Conservation (phyloP, 2,797 vertebrate genomes). For the Margarornis squamiger region DNA sequence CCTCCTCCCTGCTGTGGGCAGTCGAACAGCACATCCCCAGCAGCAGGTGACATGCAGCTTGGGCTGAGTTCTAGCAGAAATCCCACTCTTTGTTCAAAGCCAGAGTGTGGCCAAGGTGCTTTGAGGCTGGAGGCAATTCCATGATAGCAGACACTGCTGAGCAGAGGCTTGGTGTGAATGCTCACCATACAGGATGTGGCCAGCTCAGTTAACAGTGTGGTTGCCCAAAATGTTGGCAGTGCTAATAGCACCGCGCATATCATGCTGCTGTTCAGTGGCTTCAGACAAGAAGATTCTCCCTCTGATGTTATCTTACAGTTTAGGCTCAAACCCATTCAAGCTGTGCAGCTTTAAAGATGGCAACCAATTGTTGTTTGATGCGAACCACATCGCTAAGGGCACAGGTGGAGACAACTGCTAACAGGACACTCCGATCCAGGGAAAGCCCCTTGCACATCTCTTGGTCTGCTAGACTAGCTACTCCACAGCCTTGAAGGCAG, state of each 20-base stretch:
- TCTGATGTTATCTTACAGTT: background rate
- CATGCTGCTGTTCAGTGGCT: background rate
- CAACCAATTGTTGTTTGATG: background rate
- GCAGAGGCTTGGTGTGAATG: fast-evolving
- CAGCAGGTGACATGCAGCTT: background rate
- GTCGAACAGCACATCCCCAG: background rate
- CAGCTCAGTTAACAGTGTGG: background rate
- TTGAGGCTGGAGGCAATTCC: background rate
- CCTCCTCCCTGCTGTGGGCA: background rate
- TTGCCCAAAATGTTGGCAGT: background rate
- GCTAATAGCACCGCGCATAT: background rate
- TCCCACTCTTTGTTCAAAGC: background rate
- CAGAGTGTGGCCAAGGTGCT: background rate
- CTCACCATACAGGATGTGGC: background rate
- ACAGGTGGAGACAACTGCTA: background rate
- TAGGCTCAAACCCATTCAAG: background rate
- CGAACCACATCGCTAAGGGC: fast-evolving
- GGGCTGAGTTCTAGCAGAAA: background rate
- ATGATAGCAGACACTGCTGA: background rate
- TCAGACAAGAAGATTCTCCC: background rate
- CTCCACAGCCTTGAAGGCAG: background rate
- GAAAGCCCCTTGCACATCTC: background rate
- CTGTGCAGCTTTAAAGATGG: background rate
- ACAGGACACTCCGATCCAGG: background rate
- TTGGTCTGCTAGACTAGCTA: background rate